Conservation (phyloP, 2,797 vertebrate genomes). For the Passerculus sandwichensis region DNA sequence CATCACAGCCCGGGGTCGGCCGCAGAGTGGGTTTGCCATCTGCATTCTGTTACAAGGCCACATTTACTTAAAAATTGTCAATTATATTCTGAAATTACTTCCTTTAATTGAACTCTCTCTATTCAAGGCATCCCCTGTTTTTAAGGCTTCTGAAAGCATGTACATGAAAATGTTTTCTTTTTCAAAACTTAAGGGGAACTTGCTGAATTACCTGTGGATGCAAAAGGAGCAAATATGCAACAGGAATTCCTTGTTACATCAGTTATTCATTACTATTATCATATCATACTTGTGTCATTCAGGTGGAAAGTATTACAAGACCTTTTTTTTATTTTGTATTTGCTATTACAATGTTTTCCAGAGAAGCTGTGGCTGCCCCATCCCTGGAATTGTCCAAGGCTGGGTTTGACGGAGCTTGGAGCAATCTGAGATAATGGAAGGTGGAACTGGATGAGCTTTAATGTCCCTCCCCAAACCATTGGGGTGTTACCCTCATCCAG, state of each 20-base stretch:
- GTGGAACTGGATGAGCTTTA: not conserved
- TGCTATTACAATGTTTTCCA: not conserved
- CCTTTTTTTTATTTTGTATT: not conserved
- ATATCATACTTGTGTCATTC: not conserved
- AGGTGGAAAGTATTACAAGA: not conserved
- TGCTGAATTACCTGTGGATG: not conserved
- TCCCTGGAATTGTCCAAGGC: not conserved
- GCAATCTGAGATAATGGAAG: not conserved
- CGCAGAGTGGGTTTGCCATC: conserved; percentile 69
- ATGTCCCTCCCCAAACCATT: not conserved
- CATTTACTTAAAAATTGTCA: conserved; percentile 81
- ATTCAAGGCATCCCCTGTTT: conserved; percentile 40
- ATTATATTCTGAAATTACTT: conserved; percentile 71
- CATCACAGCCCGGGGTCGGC: conserved; percentile 66
- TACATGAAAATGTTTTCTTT: not conserved
- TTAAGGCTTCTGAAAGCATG: not conserved
- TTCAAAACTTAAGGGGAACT: conserved; percentile 23
- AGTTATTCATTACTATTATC: not conserved
- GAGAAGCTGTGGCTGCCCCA: not conserved
- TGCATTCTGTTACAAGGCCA: conserved; percentile 76
- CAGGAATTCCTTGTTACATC: not conserved
- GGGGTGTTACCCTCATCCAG: not conserved
- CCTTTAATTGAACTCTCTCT: conserved; percentile 65
- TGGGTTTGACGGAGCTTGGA: fast-evolving
- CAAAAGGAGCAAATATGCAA: not conserved